Percentiles rank a stretch among this genome's conserved stretches.
phyloP scores from a whole-genome alignment of 2,888 invertebrate species.

The Lasioglossum vierecki region DNA sequence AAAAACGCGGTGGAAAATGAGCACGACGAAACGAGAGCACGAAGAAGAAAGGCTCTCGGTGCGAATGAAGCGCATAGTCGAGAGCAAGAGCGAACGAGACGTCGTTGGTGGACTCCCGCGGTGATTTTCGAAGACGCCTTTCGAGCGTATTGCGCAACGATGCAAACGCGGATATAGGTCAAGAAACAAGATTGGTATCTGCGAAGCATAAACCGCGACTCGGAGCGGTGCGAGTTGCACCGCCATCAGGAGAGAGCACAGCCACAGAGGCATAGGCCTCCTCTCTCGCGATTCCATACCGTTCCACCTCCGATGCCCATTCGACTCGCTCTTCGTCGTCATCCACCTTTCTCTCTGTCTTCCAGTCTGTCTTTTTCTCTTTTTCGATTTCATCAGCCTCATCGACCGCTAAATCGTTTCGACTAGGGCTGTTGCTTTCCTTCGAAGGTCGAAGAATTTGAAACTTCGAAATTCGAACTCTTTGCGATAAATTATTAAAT shows the following conservation, averaged over 20 bases:
- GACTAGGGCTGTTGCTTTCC: not conserved
- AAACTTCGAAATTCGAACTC: too few species aligned
- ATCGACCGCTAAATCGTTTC: not conserved
- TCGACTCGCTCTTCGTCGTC: conserved; percentile 20
- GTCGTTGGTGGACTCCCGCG: conserved; percentile 51
- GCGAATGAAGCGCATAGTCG: not conserved
- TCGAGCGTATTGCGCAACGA: conserved; percentile 82
- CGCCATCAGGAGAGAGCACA: conserved; percentile 34
- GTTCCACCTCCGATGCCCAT: conserved; percentile 5
- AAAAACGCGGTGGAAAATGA: too few species aligned
- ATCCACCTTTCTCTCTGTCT: not conserved
- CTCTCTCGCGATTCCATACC: conserved; percentile 31
- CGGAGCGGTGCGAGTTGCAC: conserved; percentile 24
- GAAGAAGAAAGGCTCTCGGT: not conserved
- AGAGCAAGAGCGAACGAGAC: not conserved
- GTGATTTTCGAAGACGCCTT: conserved; percentile 80
- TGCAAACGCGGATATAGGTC: conserved; percentile 84
- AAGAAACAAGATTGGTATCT: conserved; percentile 84
- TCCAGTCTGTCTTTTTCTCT: not conserved
- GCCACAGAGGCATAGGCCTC: not conserved
- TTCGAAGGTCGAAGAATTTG: too few species aligned
- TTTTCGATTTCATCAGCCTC: not conserved
- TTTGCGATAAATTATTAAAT: too few species aligned
- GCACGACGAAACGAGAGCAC: not conserved
- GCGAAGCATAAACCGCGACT: conserved; percentile 64